phyloP scores from a whole-genome alignment of 2,113 vertebrate genomes.

The Thunnus maccoyii region DNA sequence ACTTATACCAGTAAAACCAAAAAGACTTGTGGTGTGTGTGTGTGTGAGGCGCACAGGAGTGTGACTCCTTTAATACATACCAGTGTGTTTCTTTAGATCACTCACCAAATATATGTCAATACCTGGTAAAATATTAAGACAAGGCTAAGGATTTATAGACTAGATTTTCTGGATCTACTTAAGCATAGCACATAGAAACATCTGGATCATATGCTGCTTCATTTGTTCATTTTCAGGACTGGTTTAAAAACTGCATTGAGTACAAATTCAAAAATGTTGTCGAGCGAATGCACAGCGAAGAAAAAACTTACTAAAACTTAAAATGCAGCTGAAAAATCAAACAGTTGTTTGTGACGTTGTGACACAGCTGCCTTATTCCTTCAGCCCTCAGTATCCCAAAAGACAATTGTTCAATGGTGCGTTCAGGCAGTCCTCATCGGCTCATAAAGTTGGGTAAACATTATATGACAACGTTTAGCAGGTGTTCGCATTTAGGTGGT shows the following conservation, averaged over 20 bases:
- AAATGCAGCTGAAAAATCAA: background rate
- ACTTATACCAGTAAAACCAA: too few species aligned
- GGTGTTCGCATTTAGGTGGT: constrained; percentile 25
- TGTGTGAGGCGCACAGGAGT: background rate
- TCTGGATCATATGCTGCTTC: constrained; percentile 34
- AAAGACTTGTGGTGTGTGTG: background rate
- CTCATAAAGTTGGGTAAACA: constrained; percentile 56
- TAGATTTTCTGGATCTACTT: constrained; percentile 13
- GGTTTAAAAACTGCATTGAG: constrained; percentile 23
- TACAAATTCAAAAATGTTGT: constrained; percentile 26
- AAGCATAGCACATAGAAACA: constrained; percentile 30
- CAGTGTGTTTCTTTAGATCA: background rate
- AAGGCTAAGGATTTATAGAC: constrained; percentile 38
- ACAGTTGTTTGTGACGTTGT: background rate
- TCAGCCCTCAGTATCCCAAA: background rate
- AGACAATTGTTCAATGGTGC: constrained; percentile 20
- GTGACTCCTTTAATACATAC: constrained; percentile 1
- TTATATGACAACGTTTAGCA: constrained; percentile 22
- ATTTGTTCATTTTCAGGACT: constrained; percentile 5
- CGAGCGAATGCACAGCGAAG: constrained; percentile 15
- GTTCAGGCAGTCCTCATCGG: constrained; percentile 1
- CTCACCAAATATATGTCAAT: constrained; percentile 34
- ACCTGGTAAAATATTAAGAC: constrained; percentile 37
- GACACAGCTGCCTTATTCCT: constrained; percentile 30
- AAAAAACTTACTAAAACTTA: background rate